A percentile compares a stretch with the other conserved stretches of the same genome.
Evolutionary conservation across 2,797 vertebrate genomes (phyloP).

Genomic region (Peromyscus eremicus): DNA sequence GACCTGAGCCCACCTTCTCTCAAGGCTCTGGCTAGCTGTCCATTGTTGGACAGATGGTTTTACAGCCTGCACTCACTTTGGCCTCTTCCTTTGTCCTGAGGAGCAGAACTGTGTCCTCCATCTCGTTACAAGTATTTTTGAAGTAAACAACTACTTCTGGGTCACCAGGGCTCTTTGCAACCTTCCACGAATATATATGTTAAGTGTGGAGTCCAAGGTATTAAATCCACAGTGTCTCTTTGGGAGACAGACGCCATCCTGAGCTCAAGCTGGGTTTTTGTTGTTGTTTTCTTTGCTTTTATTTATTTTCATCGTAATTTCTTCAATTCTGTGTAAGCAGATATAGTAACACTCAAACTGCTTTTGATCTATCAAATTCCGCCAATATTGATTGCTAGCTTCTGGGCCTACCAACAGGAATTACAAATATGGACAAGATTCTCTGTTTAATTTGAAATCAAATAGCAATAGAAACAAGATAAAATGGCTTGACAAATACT

Average conservation of each 20-base stretch:
- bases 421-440: neutral
- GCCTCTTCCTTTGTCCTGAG: neutral
- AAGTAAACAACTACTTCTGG: neutral
- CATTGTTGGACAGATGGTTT: neutral
- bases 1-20: no score
- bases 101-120: neutral
- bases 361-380: neutral
- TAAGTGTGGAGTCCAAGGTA: neutral
- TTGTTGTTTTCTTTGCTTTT: neutral
- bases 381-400: neutral
- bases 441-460: neutral
- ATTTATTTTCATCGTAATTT: neutral
- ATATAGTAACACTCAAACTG: neutral
- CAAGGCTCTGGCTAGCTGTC: neutral
- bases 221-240: neutral
- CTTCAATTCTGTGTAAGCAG: neutral
- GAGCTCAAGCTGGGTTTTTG: neutral
- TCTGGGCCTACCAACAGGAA: neutral
- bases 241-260: neutral
- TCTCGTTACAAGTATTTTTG: neutral
- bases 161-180: neutral
- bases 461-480: neutral
- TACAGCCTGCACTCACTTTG: neutral
- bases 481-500: neutral
- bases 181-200: fast-evolving